Base-by-base conservation (phyloP, 2,113 vertebrate genomes). In the Aepyceros melampus region DNA sequence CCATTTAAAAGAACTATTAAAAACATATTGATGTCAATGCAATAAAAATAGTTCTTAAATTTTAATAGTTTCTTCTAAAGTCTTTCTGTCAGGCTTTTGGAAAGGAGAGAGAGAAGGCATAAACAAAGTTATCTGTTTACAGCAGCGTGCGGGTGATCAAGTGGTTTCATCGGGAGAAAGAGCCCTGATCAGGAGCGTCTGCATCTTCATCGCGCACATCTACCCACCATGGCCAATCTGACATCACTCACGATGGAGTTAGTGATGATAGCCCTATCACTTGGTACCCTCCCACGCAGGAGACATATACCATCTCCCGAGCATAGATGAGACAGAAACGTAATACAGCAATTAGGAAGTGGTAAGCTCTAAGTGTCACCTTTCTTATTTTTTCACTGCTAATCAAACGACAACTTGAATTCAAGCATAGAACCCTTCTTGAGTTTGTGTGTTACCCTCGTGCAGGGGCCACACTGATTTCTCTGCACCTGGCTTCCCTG, bases 191-290 rank as follows among this genome's bases (percentile, higher is more conserved):
- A 31, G 10, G 0, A 76, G 36, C 0, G 6, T 81, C 5, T 84
- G 58, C 31, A 19, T 36, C 67, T 45, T 19, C 43, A 36, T 8
- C 0, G 21, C 16, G 16, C 56, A 27, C 17, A 58, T 47, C 47
- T 21, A 14, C 55, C 55, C 56, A 51, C 51, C 23, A 1, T 2
- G 19, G n/a, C 53, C 49, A 56, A 33, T 7, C 5, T 16, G 53
- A 82, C 5, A 17, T 56, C 29, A 27, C 55, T 31, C 53, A 29
- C 23, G 33, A 21, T 40, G 25, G 47, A 29, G 15, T 16, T 36
- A 17, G 83, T 3, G 53, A 9, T 11, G 8, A 31, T 0, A 36
- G 43, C 3, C 16, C 2, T 27, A 2, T 6, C 3, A 7, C 5
- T 2, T 0, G 45, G 21, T 2, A 9, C 21, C 4, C 8, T 23